Evolutionary conservation across 2,888 invertebrate genomes (phyloP).

Genomic region (Ennomos erosarius): DNA sequence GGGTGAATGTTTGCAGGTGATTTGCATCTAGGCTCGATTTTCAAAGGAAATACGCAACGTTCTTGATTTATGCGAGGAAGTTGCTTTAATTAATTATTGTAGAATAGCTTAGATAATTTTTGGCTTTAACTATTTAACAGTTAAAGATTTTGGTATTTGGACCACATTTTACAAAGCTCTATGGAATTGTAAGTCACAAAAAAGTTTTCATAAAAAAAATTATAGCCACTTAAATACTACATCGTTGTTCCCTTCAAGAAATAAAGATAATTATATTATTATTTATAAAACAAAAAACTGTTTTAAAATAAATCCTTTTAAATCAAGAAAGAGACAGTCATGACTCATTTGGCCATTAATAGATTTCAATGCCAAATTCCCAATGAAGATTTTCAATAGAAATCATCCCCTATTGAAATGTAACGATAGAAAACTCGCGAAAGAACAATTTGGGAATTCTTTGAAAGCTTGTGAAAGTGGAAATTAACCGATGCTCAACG

Average conservation of each 20-base stretch:
- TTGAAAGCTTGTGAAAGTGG: constrained; percentile 41
- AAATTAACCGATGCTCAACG: constrained; percentile 52
- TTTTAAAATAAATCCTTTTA: no score
- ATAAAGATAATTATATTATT: no score
- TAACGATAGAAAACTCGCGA: constrained; percentile 45
- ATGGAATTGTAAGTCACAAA: no score
- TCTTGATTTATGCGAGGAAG: constrained; percentile 8
- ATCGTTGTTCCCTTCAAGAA: no score
- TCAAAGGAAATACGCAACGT: constrained; percentile 6
- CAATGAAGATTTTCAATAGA: constrained; percentile 42
- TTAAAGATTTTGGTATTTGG: no score
- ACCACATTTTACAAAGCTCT: no score
- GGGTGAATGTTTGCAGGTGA: constrained; percentile 47
- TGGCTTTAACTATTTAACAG: no score
- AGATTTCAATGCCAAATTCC: constrained; percentile 27
- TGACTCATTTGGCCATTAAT: constrained; percentile 22
- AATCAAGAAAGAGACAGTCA: no score
- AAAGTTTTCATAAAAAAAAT: background rate
- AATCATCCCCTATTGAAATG: constrained; percentile 50
- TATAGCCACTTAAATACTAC: no score
- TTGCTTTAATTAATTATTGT: no score
- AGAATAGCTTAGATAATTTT: no score
- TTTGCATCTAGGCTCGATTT: constrained; percentile 47
- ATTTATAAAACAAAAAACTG: no score
- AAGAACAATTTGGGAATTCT: constrained; percentile 53